Evolutionary conservation across 2,797 vertebrate species (phyloP), one percentile per base, ranked within the genome.

Genomic region (Scarus forsteni): DNA sequence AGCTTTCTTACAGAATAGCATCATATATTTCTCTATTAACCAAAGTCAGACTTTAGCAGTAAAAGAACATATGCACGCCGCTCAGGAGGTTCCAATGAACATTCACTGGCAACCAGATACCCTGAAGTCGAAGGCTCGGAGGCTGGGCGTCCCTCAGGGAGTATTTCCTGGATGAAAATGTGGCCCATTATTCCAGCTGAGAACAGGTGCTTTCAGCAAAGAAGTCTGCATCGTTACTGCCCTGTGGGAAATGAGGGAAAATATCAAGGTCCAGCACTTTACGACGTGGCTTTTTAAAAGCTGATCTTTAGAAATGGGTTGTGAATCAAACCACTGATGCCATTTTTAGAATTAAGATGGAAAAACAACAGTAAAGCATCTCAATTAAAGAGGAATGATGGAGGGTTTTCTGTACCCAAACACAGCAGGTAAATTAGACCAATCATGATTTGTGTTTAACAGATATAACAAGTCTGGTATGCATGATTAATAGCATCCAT

Each of bases 201-300:
- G 87, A 92, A 91, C 90, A 91, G 90, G 87, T 93, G 90, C 81
- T 86, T 88, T 90, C 84, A 86, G 82, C 82, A 89, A 88, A 89
- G 85, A 76, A 18, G 10, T 9, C 72, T 54, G 78, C 77, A 88
- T 88, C 83, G 70, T 75, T 71, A 81, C 7, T 59, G 56, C 65
- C 89, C 80, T 84, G 58, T 57, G 83, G 80, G 83, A 84, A 80
- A 75, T 70, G 66, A 77, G 65, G 70, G 70, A 60, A 83, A 83
- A 88, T 86, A 88, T 91, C 84, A 85, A 88, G 79, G 79, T 72
- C 75, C 66, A 68, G 63, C 71, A 81, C 83, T 85, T 85, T 83
- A 79, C 44, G 55, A 66, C 52, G 76, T 78, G 69, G 70, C 71
- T 73, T 85, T 87, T 85, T 70, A 60, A 83, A 81, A 81, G 39